Evolutionary conservation across 2,888 invertebrate genomes (phyloP), one percentile per base, ranked within the genome.

Genomic region (Sinhomidia bicolor): DNA sequence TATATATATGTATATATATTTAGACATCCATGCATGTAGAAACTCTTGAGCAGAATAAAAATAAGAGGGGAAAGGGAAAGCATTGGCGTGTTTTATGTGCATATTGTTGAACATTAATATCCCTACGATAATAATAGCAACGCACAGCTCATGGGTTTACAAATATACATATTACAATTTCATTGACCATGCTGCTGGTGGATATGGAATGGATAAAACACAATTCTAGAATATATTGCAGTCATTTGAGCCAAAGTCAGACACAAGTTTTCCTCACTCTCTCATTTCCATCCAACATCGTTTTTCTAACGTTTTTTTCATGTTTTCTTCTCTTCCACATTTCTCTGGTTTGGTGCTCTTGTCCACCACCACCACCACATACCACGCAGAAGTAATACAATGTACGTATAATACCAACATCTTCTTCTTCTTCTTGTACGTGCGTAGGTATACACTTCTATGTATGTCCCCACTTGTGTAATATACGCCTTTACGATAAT

Each of bases 191-290:
- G n/a, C n/a, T n/a, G n/a, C n/a, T n/a, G n/a, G n/a, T n/a, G n/a
- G n/a, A n/a, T n/a, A n/a, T n/a, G n/a, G n/a, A n/a, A n/a, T n/a
- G n/a, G n/a, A n/a, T 29, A 62, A 60, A 62, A 62, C 32, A 62
- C 2, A n/a, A 5, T n/a, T 62, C 32, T 62, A 32, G 29, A 62
- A 26, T 26, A 62, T 62, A 62, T 62, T 62, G 62, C 62, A 29
- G 62, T 62, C 62, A 62, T 62, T 62, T 62, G 62, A 62, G 62
- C 32, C 62, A 62, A n/a, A 32, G 62, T 62, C 62, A 62, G 29
- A 62, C 62, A 29, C 62, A 62, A 62, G 62, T 62, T 32, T 62
- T 62, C 32, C 60, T 60, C 60, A 26, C 60, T 60, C 26, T 2
- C 60, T 62, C 32, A n/a, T n/a, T n/a, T n/a, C n/a, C n/a, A n/a